Evolutionary conservation across 2,797 vertebrate species (phyloP).

Genomic region (Orestias chungarensis): DNA sequence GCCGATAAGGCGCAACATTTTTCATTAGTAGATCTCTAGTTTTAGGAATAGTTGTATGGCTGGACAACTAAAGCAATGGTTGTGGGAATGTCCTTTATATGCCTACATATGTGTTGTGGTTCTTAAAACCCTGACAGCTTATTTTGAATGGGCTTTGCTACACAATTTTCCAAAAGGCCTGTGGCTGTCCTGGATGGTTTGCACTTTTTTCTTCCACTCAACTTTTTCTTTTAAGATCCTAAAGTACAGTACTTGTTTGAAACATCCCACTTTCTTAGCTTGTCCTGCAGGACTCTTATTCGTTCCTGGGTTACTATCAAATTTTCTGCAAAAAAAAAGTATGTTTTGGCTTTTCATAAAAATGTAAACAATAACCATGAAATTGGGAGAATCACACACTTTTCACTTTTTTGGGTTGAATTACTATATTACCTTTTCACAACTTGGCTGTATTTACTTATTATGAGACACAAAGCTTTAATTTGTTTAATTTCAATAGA

Average conservation of each 20-base stretch:
- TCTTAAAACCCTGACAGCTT: neutral
- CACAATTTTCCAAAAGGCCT: neutral
- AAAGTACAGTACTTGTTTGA: neutral
- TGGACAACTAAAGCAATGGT: neutral
- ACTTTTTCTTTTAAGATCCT: neutral
- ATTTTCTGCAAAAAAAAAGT: neutral
- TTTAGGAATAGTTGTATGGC: neutral
- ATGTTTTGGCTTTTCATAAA: neutral
- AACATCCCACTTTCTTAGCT: neutral
- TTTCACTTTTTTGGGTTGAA: neutral
- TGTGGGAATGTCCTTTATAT: neutral
- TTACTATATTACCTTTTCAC: neutral
- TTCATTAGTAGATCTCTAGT: neutral
- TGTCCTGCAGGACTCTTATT: neutral
- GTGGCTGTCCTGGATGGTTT: neutral
- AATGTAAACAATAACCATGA: neutral
- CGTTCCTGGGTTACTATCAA: neutral
- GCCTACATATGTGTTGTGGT: neutral
- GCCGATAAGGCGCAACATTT: neutral
- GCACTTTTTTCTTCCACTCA: neutral
- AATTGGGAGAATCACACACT: neutral
- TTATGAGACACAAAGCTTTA: constrained; percentile 12
- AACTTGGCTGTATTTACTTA: constrained; percentile 1
- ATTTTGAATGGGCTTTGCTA: neutral
- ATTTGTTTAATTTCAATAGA: neutral